Conservation (phyloP, 2,888 invertebrate species). For the Ormia ochracea region DNA sequence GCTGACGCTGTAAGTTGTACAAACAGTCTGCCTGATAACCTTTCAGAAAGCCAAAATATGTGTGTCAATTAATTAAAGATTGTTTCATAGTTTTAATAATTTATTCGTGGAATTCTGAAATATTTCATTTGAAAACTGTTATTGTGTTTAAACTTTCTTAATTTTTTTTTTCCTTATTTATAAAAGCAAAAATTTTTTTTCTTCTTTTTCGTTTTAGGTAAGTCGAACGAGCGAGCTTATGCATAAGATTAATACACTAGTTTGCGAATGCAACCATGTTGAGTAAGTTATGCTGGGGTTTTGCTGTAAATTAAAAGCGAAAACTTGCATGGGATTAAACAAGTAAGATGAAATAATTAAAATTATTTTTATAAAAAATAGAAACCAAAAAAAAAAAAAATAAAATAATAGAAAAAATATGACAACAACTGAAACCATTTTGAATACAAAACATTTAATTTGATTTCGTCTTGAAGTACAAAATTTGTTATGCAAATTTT, state of each 20-base stretch:
- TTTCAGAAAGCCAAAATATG: conserved; percentile 37
- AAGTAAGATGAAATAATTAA: conserved; percentile 47
- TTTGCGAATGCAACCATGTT: conserved; percentile 1
- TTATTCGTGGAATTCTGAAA: conserved; percentile 49
- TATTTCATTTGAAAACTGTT: conserved; percentile 31
- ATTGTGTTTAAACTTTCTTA: conserved; percentile 13
- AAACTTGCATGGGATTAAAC: not conserved
- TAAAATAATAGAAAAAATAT: not conserved
- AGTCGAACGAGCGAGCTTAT: too few species aligned
- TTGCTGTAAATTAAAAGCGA: not conserved
- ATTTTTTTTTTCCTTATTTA: too few species aligned
- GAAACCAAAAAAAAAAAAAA: conserved; percentile 1
- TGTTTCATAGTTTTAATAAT: conserved; percentile 41
- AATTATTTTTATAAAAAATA: conserved; percentile 44
- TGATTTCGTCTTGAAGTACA: conserved; percentile 56
- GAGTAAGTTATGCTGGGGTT: conserved; percentile 31
- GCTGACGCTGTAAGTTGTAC: not conserved
- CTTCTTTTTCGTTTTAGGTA: conserved; percentile 47
- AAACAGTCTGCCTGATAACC: not conserved
- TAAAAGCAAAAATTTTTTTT: too few species aligned
- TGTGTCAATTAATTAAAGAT: conserved; percentile 57
- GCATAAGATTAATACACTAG: too few species aligned
- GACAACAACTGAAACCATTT: conserved; percentile 41
- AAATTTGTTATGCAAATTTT: conserved; percentile 60
- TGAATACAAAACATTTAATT: conserved; percentile 53